Percentiles rank a stretch among this genome's conserved stretches.
phyloP scores from a whole-genome alignment of 2,888 invertebrate species.

The Conops quadrifasciatus region DNA sequence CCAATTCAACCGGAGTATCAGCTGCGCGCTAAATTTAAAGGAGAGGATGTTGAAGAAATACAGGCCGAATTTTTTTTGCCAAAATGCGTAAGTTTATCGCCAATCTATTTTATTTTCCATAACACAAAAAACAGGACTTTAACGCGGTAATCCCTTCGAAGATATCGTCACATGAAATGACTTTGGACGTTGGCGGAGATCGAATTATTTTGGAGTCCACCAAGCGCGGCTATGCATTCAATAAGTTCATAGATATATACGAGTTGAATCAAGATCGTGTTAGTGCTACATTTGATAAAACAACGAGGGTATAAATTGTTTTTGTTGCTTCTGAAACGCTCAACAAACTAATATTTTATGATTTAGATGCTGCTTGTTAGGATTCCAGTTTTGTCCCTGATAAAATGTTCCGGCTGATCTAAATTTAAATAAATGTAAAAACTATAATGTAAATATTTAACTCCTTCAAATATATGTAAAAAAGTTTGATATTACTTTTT shows the following conservation, averaged over 20 bases:
- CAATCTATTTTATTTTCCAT: neutral
- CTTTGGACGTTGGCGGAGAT: conserved; percentile 78
- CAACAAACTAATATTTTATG: conserved; percentile 9
- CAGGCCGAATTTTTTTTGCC: conserved; percentile 63
- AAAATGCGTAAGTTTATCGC: conserved; percentile 57
- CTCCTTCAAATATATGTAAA: no score
- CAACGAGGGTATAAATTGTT: conserved; percentile 64
- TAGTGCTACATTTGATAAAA: conserved; percentile 68
- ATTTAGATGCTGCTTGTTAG: conserved; percentile 61
- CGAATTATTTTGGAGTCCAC: conserved; percentile 75
- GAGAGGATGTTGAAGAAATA: conserved; percentile 55
- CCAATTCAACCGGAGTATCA: conserved; percentile 69
- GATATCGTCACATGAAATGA: conserved; percentile 72
- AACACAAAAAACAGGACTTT: neutral
- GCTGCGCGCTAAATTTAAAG: conserved; percentile 69
- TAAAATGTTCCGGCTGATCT: conserved; percentile 9
- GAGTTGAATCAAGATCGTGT: conserved; percentile 70
- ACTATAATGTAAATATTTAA: no score
- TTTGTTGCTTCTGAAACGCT: neutral
- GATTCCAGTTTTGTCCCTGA: conserved; percentile 51
- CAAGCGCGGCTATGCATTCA: conserved; percentile 71
- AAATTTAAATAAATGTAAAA: neutral
- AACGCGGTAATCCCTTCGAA: conserved; percentile 51
- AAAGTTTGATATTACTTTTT: no score
- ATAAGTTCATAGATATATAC: conserved; percentile 74